Conservation (phyloP, 2,888 invertebrate genomes). For the Nematopogon swammerdamellus region DNA sequence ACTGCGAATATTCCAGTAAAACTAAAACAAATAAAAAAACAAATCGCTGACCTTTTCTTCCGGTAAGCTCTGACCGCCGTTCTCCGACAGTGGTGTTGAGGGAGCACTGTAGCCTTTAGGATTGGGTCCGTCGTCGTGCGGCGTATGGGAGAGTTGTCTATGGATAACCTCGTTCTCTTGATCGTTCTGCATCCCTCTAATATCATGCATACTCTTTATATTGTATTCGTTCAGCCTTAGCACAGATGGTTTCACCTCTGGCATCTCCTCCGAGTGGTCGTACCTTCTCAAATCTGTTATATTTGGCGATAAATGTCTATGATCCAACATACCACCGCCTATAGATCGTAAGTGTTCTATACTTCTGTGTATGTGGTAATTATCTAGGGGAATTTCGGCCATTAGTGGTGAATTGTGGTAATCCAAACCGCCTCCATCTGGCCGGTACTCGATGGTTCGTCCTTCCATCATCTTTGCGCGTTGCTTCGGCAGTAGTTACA, state of each 20-base stretch:
- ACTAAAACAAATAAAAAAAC: no score
- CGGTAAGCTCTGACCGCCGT: constrained; percentile 43
- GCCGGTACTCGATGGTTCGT: constrained; percentile 51
- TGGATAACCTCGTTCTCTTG: constrained; percentile 43
- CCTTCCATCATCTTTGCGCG: constrained; percentile 52
- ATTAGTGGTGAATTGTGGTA: constrained; percentile 66
- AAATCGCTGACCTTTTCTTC: constrained; percentile 56
- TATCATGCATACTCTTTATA: constrained; percentile 36
- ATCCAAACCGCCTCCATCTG: constrained; percentile 60
- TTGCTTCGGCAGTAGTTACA: constrained; percentile 30
- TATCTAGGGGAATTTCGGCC: constrained; percentile 65
- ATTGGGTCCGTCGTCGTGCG: constrained; percentile 33
- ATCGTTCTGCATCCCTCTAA: constrained; percentile 32
- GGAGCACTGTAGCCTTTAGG: constrained; percentile 50
- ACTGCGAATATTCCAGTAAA: no score
- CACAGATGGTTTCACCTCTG: constrained; percentile 50
- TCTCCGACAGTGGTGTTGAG: constrained; percentile 48
- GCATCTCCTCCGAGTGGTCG: constrained; percentile 47
- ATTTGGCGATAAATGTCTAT: constrained; percentile 45
- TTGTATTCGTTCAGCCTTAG: constrained; percentile 44
- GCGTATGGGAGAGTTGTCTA: constrained; percentile 33
- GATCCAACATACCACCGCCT: constrained; percentile 49
- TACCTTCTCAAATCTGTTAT: constrained; percentile 47
- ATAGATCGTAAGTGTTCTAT: constrained; percentile 63
- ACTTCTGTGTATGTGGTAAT: constrained; percentile 63